Evolutionary conservation across 2,113 vertebrate species (phyloP), one percentile per base, ranked within the genome.

Genomic region (Edolisoma coerulescens): DNA sequence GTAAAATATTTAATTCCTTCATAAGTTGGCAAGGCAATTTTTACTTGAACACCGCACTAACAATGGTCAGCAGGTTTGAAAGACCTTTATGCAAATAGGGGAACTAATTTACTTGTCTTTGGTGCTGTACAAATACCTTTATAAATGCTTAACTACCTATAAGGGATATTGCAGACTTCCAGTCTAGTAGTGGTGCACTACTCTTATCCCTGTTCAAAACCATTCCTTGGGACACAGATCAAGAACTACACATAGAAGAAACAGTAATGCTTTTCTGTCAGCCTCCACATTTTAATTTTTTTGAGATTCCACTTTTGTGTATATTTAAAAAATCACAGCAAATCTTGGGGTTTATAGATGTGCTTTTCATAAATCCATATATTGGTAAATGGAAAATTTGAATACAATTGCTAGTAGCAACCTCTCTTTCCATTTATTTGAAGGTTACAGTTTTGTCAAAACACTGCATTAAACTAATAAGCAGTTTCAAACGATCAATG

Each of bases 401-500:
- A 82, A 76, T 16, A 68, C 15, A 82, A 82, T 49, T 86, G 16
- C 64, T 60, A 67, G 39, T n/a, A 54, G 39, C 63, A 88, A 83
- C 37, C 20, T 60, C 13, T 24, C 41, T 78, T 89, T 74, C 11
- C 49, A 69, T 65, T 85, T 87, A 44, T 71, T 70, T 89, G 69
- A 93, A 87, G 64, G 63, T 44, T 82, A 37, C 19, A 33, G 22
- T 63, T 96, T 90, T 88, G 53, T 65, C 53, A 93, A 82, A 97
- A 93, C 67, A 86, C 23, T 56, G 27, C 60, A 83, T 90, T 94
- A 94, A 80, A 95, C 61, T 68, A 94, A 93, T 88, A 90, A 95
- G 79, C 92, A 95, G 63, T 67, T 83, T 73, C 59, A 93, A 93
- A 86, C 23, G 35, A 90, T 94, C 92, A 70, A 88, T 96, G 71